These are phyloP conservation scores for Chauna torquata DNA, from an alignment of 2,113 vertebrate species.

Conservation along the genomic window DNA sequence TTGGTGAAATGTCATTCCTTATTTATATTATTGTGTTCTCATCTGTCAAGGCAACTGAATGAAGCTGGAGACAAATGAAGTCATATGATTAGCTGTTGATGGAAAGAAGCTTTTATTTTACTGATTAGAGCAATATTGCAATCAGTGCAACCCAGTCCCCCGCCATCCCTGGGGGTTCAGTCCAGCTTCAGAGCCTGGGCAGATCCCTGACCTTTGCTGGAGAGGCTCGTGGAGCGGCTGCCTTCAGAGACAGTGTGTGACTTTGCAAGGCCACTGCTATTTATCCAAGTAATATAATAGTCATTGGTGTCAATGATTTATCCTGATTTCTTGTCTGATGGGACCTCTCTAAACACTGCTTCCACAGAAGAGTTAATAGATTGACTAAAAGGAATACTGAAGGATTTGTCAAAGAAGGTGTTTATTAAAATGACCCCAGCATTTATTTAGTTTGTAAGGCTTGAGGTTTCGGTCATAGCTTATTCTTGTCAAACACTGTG, in stretches of 20 bases:
- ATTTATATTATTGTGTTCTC: slow-evolving; percentile 42
- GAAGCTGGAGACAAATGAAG: neutral
- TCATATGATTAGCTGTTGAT: slow-evolving; percentile 37
- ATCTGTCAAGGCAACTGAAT: slow-evolving; percentile 17
- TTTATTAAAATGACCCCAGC: neutral
- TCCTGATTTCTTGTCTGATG: neutral
- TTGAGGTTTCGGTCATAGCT: neutral
- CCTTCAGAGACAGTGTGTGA: neutral
- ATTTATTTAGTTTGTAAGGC: neutral
- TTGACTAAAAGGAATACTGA: neutral
- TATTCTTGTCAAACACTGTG: neutral
- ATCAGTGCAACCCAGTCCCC: neutral
- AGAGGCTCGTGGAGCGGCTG: neutral
- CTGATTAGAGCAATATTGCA: neutral
- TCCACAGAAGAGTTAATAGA: neutral
- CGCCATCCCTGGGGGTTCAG: neutral
- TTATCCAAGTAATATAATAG: neutral
- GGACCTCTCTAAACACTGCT: neutral
- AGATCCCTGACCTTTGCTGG: neutral
- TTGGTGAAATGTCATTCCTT: slow-evolving; percentile 59
- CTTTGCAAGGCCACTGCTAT: neutral
- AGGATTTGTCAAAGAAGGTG: neutral
- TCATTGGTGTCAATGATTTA: neutral
- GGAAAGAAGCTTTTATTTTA: slow-evolving; percentile 16
- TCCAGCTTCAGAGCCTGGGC: neutral